phyloP scores from a whole-genome alignment of 2,797 vertebrate species.

The Hafferia zeledoni region DNA sequence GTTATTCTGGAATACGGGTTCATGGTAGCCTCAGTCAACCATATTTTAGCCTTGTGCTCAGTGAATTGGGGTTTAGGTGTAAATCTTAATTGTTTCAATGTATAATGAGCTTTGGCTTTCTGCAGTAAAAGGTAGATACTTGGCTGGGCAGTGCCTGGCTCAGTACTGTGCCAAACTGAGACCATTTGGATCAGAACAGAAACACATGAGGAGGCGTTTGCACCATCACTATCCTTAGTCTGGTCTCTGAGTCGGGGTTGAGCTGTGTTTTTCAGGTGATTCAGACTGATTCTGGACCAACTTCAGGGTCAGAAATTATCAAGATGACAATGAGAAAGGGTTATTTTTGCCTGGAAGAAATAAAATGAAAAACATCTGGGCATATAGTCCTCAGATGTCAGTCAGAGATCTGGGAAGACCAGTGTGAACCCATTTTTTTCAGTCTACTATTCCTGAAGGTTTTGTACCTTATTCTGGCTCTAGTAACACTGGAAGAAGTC shows the following conservation, averaged over 20 bases:
- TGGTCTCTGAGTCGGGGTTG: background rate
- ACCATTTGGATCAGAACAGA: background rate
- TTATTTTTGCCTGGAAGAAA: slow-evolving; percentile 20
- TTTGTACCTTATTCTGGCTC: no score
- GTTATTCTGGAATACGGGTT: background rate
- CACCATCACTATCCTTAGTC: background rate
- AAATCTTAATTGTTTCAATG: background rate
- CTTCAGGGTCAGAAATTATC: background rate
- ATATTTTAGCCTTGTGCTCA: background rate
- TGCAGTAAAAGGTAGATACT: background rate
- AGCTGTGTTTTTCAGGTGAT: background rate
- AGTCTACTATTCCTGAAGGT: no score
- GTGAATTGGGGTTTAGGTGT: background rate
- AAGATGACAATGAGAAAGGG: background rate
- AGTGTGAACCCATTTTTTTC: background rate
- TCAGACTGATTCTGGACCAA: background rate
- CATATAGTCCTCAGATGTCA: background rate
- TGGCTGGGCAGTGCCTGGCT: background rate
- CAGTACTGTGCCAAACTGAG: background rate
- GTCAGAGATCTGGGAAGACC: background rate
- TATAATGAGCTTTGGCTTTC: background rate
- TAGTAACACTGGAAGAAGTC: no score
- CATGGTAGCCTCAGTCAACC: background rate
- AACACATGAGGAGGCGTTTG: background rate
- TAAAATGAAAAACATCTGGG: slow-evolving; percentile 22